Conservation (phyloP, 2,888 invertebrate genomes). For the Volucella inflata region DNA sequence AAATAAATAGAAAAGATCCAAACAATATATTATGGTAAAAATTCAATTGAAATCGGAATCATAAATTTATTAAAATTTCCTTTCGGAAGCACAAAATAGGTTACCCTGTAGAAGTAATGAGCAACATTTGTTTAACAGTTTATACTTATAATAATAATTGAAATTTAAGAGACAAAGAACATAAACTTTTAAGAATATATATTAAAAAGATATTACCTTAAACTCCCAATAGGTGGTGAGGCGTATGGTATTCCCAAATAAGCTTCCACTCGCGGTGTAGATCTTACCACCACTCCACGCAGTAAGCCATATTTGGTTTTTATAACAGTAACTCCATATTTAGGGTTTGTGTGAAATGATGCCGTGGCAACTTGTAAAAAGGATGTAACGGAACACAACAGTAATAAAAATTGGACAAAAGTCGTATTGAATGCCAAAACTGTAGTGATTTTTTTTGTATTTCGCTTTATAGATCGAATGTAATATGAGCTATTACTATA, state of each 20-base stretch:
- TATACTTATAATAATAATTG: constrained; percentile 82
- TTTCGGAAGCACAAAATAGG: too few relatives aligned
- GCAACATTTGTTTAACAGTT: too few relatives aligned
- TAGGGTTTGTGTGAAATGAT: constrained; percentile 85
- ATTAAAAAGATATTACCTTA: constrained; percentile 87
- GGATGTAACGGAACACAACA: constrained; percentile 79
- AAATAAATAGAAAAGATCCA: too few relatives aligned
- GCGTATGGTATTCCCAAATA: constrained; percentile 97
- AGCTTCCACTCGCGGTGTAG: constrained; percentile 92
- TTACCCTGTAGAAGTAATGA: too few relatives aligned
- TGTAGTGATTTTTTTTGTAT: constrained; percentile 24
- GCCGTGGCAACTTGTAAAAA: constrained; percentile 78
- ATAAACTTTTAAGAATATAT: constrained; percentile 77
- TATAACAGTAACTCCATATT: constrained; percentile 92
- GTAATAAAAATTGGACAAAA: constrained; percentile 77
- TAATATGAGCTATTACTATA: too few relatives aligned
- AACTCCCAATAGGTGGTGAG: constrained; percentile 93
- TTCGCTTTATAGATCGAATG: background rate
- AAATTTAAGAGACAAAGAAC: constrained; percentile 82
- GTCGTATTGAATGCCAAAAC: constrained; percentile 20
- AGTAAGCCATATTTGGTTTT: constrained; percentile 95
- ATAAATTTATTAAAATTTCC: too few relatives aligned
- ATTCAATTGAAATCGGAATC: too few relatives aligned
- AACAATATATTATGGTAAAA: too few relatives aligned
- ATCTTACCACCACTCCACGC: constrained; percentile 92